Percentiles rank a stretch among this genome's conserved stretches.
These are phyloP conservation scores for Chlorodrepanis virens DNA, from an alignment of 2,113 vertebrate genomes.

Conservation along the genomic window DNA sequence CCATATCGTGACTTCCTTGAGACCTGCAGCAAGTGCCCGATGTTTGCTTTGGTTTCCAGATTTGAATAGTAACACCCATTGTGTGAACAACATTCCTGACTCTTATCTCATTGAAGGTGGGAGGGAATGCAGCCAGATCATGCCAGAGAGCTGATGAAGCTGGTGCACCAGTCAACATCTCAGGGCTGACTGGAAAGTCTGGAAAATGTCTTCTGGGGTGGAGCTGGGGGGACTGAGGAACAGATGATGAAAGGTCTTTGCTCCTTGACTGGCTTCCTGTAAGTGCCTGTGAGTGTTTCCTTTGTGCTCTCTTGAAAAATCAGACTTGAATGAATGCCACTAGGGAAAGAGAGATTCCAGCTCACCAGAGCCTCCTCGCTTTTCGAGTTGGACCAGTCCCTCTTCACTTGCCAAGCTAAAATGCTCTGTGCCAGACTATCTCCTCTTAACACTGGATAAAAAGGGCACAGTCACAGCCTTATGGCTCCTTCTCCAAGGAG, in stretches of 20 bases:
- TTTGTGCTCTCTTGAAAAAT: neutral
- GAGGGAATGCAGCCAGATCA: conserved; percentile 55
- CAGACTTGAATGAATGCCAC: neutral
- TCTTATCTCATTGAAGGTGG: conserved; percentile 57
- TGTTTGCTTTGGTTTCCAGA: conserved; percentile 32
- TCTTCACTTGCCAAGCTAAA: neutral
- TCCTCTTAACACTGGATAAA: neutral
- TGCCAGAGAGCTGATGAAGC: conserved; percentile 61
- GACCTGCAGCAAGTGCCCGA: neutral
- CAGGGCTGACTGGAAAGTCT: conserved; percentile 61
- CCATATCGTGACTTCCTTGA: neutral
- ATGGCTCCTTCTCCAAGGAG: neutral
- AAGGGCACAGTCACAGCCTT: neutral
- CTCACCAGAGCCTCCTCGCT: neutral
- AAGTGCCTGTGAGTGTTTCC: neutral
- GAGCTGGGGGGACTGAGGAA: conserved; percentile 44
- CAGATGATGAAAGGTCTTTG: conserved; percentile 38
- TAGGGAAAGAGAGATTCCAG: neutral
- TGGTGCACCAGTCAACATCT: conserved; percentile 43
- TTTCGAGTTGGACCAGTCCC: neutral
- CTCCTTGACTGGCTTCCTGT: neutral
- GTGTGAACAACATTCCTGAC: conserved; percentile 38
- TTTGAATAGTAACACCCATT: conserved; percentile 26
- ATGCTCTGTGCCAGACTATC: neutral
- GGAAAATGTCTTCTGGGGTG: conserved; percentile 53